phyloP scores from a whole-genome alignment of 2,888 invertebrate genomes.

The Tenthredo distinguenda region DNA sequence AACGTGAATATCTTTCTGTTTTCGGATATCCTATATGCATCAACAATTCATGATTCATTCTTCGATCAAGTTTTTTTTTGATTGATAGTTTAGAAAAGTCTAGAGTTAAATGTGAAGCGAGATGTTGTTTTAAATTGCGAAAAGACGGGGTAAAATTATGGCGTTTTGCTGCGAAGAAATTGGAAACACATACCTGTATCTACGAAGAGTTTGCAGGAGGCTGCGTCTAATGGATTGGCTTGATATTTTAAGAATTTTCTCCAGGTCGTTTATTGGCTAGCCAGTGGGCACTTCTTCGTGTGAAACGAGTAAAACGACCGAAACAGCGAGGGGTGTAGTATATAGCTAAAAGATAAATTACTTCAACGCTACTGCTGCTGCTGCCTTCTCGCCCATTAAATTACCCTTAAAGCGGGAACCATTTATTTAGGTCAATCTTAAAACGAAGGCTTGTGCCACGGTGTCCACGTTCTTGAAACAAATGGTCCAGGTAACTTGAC shows the following conservation, averaged over 20 bases:
- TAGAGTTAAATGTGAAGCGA: background rate
- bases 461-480: conserved; percentile 27
- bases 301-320: conserved; percentile 29
- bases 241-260: conserved; percentile 36
- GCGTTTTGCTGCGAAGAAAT: background rate
- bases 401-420: conserved; percentile 59
- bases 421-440: conserved; percentile 50
- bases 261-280: conserved; percentile 35
- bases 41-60: background rate
- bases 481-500: conserved; percentile 33
- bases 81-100: background rate
- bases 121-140: background rate
- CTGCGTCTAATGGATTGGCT: conserved; percentile 45
- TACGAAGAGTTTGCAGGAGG: background rate
- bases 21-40: background rate
- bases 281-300: conserved; percentile 34
- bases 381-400: conserved; percentile 68
- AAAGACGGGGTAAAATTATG: background rate
- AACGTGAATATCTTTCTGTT: background rate
- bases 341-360: conserved; percentile 66
- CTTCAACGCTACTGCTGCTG: conserved; percentile 57
- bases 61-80: background rate
- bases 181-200: background rate
- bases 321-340: background rate
- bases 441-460: conserved; percentile 17